Percentiles rank a stretch among this genome's conserved stretches.
Evolutionary conservation across 2,797 vertebrate species (phyloP).

Genomic region (Aythya fuligula): DNA sequence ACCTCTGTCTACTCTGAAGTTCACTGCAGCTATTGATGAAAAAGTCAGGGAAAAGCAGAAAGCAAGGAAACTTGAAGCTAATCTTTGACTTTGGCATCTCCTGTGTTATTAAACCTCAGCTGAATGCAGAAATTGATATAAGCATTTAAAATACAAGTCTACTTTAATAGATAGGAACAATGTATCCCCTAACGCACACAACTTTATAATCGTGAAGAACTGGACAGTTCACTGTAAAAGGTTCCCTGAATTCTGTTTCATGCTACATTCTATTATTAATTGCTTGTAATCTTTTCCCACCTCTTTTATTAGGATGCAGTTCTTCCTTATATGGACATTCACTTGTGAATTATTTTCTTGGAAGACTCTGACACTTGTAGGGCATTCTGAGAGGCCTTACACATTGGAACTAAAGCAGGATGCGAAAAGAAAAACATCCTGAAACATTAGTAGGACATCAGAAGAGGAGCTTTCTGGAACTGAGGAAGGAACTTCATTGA

Average conservation of each 20-base stretch:
- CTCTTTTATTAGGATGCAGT: neutral
- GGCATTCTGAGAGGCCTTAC: neutral
- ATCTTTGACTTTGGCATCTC: neutral
- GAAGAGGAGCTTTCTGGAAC: neutral
- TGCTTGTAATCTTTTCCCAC: neutral
- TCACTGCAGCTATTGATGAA: neutral
- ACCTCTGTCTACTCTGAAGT: neutral
- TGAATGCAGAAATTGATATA: neutral
- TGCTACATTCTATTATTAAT: neutral
- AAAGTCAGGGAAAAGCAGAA: neutral
- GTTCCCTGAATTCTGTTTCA: neutral
- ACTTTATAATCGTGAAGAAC: neutral
- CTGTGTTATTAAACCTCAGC: neutral
- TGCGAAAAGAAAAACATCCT: slow-evolving; percentile 33
- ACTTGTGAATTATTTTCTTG: neutral
- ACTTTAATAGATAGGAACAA: neutral
- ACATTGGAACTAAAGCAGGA: slow-evolving; percentile 21
- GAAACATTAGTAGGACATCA: neutral
- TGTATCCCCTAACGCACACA: neutral
- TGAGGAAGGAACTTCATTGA: neutral
- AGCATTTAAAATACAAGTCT: neutral
- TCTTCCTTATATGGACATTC: neutral
- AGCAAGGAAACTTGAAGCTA: neutral
- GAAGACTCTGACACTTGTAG: neutral
- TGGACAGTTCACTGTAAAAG: neutral